Conservation (phyloP, 1,140 invertebrate genomes). For the Steinernema khuongi region DNA sequence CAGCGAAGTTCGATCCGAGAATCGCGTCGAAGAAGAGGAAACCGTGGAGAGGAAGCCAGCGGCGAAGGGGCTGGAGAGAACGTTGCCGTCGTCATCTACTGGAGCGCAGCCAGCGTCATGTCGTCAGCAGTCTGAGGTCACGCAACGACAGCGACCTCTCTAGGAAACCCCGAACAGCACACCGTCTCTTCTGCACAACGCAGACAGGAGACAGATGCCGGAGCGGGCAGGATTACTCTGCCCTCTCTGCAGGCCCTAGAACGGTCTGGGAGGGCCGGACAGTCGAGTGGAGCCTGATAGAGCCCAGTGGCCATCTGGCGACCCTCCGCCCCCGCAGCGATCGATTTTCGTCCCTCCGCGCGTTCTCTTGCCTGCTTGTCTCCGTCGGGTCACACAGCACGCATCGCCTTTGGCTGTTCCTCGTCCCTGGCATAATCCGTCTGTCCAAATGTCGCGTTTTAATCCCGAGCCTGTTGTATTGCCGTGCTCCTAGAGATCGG, state of each 20-base stretch:
- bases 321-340: too few species aligned
- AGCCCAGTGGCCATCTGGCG: too few species aligned
- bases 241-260: too few species aligned
- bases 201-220: too few species aligned
- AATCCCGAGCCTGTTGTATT: not conserved
- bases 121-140: not conserved
- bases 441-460: not conserved
- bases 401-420: not conserved
- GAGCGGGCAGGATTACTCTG: too few species aligned
- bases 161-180: not conserved
- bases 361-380: not conserved
- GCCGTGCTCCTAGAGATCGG: not conserved
- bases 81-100: not conserved
- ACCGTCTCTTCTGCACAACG: not conserved
- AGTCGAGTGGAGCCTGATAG: too few species aligned
- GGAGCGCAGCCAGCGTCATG: not conserved
- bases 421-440: not conserved
- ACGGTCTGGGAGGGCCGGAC: too few species aligned
- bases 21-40: too few species aligned
- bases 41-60: too few species aligned
- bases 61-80: not conserved
- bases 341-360: too few species aligned
- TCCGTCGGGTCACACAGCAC: not conserved
- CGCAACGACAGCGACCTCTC: not conserved
- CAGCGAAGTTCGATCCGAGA: too few species aligned